These are phyloP conservation scores for Lytechinus variegatus DNA, from an alignment of 35 echinoderm and acorn worm species.

Conservation along the genomic window DNA sequence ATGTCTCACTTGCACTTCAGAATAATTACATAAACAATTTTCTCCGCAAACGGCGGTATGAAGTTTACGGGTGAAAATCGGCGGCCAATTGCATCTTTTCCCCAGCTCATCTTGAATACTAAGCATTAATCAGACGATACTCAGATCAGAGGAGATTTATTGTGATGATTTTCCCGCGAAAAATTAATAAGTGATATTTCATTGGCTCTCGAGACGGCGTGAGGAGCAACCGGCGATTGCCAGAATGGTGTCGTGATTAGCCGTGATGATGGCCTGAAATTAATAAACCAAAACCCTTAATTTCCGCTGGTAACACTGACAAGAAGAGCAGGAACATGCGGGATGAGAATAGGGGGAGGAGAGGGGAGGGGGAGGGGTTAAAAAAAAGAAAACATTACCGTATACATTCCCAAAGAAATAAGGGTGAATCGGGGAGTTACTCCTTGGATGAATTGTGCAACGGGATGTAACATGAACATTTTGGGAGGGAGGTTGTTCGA, in stretches of 20 bases:
- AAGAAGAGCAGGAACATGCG: not conserved
- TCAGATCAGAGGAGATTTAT: slow-evolving; percentile 16
- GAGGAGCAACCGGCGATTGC: not conserved
- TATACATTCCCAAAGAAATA: not conserved
- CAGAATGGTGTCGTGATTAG: no score
- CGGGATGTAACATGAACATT: no score
- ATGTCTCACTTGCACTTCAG: slow-evolving; percentile 5
- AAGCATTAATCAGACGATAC: not conserved
- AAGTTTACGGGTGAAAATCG: slow-evolving; percentile 25
- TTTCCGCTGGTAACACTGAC: not conserved
- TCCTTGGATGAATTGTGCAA: no score
- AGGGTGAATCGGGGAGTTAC: no score
- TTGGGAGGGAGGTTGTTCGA: no score
- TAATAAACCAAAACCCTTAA: not conserved
- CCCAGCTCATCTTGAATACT: not conserved
- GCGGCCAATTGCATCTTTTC: not conserved
- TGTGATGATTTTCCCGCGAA: slow-evolving; percentile 36
- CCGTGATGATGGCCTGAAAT: slow-evolving; percentile 1
- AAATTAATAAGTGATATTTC: slow-evolving; percentile 41
- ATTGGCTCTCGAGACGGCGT: not conserved
- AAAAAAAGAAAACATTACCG: not conserved
- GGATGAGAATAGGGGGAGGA: not conserved
- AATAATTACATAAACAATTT: slow-evolving; percentile 34
- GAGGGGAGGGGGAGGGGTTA: not conserved
- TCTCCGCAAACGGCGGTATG: not conserved